Evolutionary conservation across 2,797 vertebrate species (phyloP).

Genomic region (Austrolebias charrua): DNA sequence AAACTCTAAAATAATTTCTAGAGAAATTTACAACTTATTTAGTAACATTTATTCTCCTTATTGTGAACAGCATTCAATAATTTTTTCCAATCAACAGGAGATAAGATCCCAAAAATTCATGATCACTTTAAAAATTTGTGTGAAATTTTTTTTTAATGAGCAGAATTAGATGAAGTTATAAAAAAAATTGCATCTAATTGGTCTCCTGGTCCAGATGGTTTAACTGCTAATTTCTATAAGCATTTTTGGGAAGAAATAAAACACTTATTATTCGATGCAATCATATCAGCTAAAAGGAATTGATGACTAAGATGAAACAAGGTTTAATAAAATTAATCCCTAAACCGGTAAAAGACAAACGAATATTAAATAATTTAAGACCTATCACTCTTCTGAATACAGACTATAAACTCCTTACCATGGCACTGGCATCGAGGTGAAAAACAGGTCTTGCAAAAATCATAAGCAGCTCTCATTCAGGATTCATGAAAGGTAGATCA

Average conservation of each 20-base stretch:
- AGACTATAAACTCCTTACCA: not conserved
- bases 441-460: not conserved
- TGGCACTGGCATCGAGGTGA: not conserved
- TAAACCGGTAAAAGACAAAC: not conserved
- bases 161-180: not conserved
- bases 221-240: slow-evolving; percentile 1
- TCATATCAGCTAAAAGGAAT: not conserved
- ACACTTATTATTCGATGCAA: not conserved
- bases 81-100: not conserved
- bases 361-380: not conserved
- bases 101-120: not conserved
- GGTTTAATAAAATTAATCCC: not conserved
- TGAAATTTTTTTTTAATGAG: not conserved
- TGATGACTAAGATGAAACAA: not conserved
- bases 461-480: not conserved
- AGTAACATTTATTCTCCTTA: not conserved
- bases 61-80: not conserved
- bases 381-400: not conserved
- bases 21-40: not conserved
- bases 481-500: not conserved
- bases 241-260: slow-evolving; percentile 11
- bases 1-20: not conserved
- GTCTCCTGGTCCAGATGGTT: slow-evolving; percentile 1
- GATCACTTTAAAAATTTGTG: not conserved
- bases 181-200: not conserved